Conservation (phyloP, 2,888 invertebrate species). For the Chrysodeixis includens region DNA sequence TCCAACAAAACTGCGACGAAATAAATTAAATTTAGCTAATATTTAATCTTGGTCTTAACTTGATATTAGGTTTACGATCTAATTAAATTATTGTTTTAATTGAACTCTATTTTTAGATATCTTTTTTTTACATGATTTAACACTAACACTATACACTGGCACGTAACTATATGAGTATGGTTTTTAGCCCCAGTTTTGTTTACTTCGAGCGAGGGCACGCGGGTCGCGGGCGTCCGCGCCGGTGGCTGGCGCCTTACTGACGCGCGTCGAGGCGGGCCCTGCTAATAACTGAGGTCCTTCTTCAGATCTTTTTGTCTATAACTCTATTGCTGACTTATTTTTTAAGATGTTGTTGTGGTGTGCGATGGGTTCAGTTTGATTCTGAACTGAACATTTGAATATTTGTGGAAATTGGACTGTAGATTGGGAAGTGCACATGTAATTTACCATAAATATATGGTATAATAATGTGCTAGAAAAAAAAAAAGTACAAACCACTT, state of each 20-base stretch:
- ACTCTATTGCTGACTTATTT: constrained; percentile 42
- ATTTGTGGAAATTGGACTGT: too few relatives aligned
- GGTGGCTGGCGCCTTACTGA: constrained; percentile 71
- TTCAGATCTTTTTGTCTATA: constrained; percentile 54
- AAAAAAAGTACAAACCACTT: too few relatives aligned
- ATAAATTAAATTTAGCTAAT: constrained; percentile 1
- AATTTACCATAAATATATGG: too few relatives aligned
- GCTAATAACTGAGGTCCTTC: constrained; percentile 55
- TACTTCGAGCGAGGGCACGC: constrained; percentile 45
- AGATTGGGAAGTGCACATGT: too few relatives aligned
- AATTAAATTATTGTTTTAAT: constrained; percentile 36
- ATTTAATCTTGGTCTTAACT: constrained; percentile 3
- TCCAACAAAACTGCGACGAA: background rate
- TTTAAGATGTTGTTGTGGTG: constrained; percentile 14
- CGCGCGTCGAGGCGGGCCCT: constrained; percentile 55
- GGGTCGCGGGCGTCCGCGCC: constrained; percentile 53
- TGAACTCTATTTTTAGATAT: too few relatives aligned
- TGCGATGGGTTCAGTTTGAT: background rate
- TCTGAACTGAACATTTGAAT: too few relatives aligned
- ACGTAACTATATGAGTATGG: constrained; percentile 27
- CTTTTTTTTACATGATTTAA: constrained; percentile 8
- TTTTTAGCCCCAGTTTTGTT: constrained; percentile 42
- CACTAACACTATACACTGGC: constrained; percentile 9
- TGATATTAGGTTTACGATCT: constrained; percentile 14
- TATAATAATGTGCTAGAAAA: too few relatives aligned